Evolutionary conservation across 2,888 invertebrate genomes (phyloP).

Genomic region (Pedicia rivosa): DNA sequence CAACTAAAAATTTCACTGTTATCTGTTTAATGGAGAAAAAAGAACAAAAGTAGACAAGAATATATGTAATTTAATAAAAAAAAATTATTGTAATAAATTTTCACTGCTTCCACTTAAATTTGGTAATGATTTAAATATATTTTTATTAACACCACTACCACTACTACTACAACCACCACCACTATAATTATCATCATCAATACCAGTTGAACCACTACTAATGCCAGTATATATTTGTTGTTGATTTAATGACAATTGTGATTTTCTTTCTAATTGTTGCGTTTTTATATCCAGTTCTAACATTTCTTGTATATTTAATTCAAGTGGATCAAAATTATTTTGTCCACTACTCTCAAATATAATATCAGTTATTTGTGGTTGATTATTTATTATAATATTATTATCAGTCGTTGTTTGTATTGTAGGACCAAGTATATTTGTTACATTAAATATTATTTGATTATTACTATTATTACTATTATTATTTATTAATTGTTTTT

Average conservation of each 20-base stretch:
- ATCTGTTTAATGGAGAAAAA: too few species aligned
- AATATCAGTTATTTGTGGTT: constrained; percentile 19
- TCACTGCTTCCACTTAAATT: constrained; percentile 54
- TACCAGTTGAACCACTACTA: not conserved
- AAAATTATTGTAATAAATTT: constrained; percentile 39
- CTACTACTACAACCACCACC: not conserved
- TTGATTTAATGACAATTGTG: not conserved
- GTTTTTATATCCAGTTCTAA: constrained; percentile 32
- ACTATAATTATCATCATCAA: constrained; percentile 1
- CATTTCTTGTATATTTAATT: constrained; percentile 31
- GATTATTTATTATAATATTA: not conserved
- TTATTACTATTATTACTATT: constrained; percentile 2
- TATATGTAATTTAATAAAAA: too few species aligned
- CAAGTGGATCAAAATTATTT: constrained; percentile 33
- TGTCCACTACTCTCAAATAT: constrained; percentile 25
- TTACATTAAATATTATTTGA: constrained; percentile 9
- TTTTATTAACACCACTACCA: not conserved
- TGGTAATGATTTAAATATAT: constrained; percentile 44
- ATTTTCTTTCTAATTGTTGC: constrained; percentile 1
- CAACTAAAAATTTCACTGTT: too few species aligned
- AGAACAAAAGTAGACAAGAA: too few species aligned
- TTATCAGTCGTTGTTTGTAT: not conserved
- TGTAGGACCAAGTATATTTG: constrained; percentile 8
- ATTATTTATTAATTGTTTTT: constrained; percentile 13
- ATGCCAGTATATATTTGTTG: not conserved